Conservation (phyloP, 2,888 invertebrate species). For the Stenodema calcarata region DNA sequence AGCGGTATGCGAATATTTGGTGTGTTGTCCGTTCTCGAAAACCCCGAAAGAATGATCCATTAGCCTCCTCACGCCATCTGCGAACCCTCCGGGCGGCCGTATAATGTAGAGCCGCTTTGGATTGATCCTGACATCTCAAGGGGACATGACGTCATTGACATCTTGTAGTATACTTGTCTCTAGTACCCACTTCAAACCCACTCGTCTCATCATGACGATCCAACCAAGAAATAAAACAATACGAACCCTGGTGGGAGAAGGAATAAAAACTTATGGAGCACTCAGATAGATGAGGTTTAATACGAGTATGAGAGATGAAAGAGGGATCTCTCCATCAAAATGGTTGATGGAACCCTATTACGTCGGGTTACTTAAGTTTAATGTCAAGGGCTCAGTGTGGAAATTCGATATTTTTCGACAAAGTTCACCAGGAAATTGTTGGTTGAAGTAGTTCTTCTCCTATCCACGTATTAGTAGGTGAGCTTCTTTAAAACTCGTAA, state of each 20-base stretch:
- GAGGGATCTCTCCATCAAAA: background rate
- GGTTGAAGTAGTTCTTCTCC: too few relatives aligned
- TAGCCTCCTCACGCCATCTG: background rate
- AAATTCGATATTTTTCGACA: background rate
- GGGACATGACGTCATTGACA: background rate
- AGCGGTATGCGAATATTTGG: too few relatives aligned
- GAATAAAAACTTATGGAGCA: background rate
- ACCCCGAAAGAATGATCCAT: background rate
- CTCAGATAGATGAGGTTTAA: conserved; percentile 3
- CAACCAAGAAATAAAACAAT: background rate
- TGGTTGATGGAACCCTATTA: background rate
- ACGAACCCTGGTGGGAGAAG: background rate
- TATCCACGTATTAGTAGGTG: background rate
- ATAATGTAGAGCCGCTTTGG: background rate
- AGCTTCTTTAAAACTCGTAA: background rate
- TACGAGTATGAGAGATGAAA: background rate
- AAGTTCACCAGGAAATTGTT: background rate
- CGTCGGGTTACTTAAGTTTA: background rate
- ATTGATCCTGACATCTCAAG: background rate
- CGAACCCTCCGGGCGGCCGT: background rate
- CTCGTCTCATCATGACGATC: background rate
- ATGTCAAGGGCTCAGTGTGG: background rate
- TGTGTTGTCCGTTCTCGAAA: too few relatives aligned
- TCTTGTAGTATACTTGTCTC: background rate
- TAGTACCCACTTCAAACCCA: background rate